These are phyloP conservation scores for Plectus sambesii DNA, from an alignment of 1,140 invertebrate genomes.

Conservation along the genomic window DNA sequence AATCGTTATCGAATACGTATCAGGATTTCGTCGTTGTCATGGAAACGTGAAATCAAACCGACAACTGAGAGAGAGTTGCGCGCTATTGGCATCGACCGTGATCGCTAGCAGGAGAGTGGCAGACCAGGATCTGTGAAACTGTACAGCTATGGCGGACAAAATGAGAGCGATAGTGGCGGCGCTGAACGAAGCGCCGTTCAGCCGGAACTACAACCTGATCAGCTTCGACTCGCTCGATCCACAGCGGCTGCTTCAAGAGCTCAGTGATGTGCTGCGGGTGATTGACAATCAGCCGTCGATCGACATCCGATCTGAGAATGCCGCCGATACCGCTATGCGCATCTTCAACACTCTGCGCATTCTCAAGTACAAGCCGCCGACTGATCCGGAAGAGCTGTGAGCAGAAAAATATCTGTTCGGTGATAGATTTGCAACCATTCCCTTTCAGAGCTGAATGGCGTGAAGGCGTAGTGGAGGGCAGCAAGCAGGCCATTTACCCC, in stretches of 20 bases:
- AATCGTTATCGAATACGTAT: too few species aligned
- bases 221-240: slow-evolving; percentile 27
- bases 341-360: slow-evolving; percentile 28
- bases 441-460: slow-evolving; percentile 30
- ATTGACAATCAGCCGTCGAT: slow-evolving; percentile 21
- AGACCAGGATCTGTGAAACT: too few species aligned
- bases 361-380: slow-evolving; percentile 31
- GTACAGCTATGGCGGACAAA: too few species aligned
- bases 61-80: too few species aligned
- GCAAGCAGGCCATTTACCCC: slow-evolving; percentile 30
- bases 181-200: slow-evolving; percentile 25
- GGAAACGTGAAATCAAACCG: too few species aligned
- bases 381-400: slow-evolving; percentile 33
- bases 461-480: slow-evolving; percentile 31
- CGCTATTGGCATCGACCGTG: too few species aligned
- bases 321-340: slow-evolving; percentile 31
- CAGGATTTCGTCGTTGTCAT: too few species aligned
- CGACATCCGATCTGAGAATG: slow-evolving; percentile 31
- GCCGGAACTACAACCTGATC: slow-evolving; percentile 22
- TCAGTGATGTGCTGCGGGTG: slow-evolving; percentile 30
- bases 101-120: too few species aligned
- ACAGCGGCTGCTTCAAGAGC: slow-evolving; percentile 21
- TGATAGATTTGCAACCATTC: not conserved
- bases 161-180: slow-evolving; percentile 28
- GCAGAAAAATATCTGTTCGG: slow-evolving; percentile 13